A percentile compares a stretch with the other conserved stretches of the same genome.
These are phyloP conservation scores for Yoshiicerus persimilis DNA, from an alignment of 1,140 invertebrate genomes.

Conservation along the genomic window DNA sequence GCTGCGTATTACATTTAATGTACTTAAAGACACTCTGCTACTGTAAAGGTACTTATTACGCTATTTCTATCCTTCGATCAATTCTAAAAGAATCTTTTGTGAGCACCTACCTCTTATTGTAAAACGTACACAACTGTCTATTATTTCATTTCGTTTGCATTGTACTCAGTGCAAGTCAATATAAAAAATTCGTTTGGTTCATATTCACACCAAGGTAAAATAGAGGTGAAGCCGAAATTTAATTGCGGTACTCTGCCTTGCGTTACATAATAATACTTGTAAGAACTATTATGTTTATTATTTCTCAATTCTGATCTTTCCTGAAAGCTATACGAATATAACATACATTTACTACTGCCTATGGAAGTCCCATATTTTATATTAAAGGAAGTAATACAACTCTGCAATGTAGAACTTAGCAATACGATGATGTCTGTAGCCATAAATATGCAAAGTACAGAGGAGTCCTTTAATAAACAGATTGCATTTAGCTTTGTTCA, in stretches of 20 bases:
- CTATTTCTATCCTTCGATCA: neutral
- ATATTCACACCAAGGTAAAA: too few relatives aligned
- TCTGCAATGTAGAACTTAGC: neutral
- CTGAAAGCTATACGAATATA: neutral
- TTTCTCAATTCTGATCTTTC: neutral
- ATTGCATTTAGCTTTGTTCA: neutral
- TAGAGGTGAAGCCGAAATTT: too few relatives aligned
- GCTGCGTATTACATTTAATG: too few relatives aligned
- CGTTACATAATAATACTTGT: too few relatives aligned
- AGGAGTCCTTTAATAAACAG: neutral
- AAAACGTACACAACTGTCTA: neutral
- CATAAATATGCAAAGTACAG: neutral
- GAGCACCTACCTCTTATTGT: neutral
- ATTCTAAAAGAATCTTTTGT: constrained; percentile 9
- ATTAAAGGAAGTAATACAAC: too few relatives aligned
- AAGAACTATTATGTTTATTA: too few relatives aligned
- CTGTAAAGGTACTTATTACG: neutral
- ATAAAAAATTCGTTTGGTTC: neutral
- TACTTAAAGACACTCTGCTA: neutral
- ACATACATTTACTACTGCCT: neutral
- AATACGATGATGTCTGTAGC: too few relatives aligned
- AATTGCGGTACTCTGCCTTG: too few relatives aligned
- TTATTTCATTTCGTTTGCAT: neutral
- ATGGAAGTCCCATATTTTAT: too few relatives aligned
- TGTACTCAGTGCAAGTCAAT: neutral